phyloP scores from a whole-genome alignment of 2,113 vertebrate species.

The Callithrix jacchus region DNA sequence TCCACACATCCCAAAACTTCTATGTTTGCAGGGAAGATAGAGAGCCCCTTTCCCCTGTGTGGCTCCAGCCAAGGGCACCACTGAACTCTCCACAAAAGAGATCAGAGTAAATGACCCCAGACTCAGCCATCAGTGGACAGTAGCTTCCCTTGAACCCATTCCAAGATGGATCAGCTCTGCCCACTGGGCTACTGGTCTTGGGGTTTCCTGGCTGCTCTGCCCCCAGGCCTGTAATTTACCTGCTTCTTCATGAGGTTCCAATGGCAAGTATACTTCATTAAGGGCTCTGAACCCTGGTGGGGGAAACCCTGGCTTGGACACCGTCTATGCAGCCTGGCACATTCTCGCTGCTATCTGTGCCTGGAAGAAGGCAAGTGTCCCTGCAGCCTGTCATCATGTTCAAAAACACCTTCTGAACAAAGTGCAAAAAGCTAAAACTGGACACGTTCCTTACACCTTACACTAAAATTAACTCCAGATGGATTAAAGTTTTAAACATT shows the following conservation, averaged over 20 bases:
- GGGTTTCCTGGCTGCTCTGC: too few relatives aligned
- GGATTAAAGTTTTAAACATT: too few relatives aligned
- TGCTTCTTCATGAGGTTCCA: background rate
- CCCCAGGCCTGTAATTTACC: background rate
- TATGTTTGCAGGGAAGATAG: background rate
- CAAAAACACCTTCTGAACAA: background rate
- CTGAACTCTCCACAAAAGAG: background rate
- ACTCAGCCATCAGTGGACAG: background rate
- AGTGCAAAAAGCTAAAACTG: too few relatives aligned
- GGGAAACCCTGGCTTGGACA: background rate
- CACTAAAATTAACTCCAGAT: too few relatives aligned
- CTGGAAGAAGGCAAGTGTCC: background rate
- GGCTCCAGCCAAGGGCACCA: background rate
- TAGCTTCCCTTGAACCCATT: background rate
- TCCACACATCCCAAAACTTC: background rate
- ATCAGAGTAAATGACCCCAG: background rate
- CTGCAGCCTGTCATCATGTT: background rate
- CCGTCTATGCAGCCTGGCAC: too few relatives aligned
- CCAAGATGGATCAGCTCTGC: background rate
- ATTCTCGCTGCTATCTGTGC: background rate
- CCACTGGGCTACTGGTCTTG: background rate
- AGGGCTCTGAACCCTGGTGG: rapidly evolving
- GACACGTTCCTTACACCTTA: too few relatives aligned
- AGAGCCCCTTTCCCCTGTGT: rapidly evolving
- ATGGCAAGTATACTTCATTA: background rate